A percentile compares a stretch with the other conserved stretches of the same genome.
Conservation (phyloP, 1,140 invertebrate genomes). For the Lepidostoma basale region DNA sequence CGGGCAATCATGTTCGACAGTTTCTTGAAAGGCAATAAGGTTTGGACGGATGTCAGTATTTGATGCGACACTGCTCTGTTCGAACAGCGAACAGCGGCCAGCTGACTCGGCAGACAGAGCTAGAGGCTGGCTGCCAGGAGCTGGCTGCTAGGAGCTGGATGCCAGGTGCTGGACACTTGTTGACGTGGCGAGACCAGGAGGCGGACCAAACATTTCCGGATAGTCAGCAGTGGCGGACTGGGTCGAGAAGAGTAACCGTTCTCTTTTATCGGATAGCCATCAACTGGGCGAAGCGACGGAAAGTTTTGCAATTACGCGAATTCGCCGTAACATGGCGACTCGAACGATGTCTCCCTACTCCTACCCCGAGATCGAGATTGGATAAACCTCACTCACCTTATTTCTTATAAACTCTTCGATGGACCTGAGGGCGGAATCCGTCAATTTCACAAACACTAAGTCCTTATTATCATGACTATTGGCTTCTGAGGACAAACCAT, state of each 20-base stretch:
- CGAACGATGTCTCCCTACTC: slow-evolving; percentile 19
- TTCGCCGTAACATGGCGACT: slow-evolving; percentile 39
- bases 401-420: slow-evolving; percentile 88
- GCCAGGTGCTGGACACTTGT: slow-evolving; percentile 23
- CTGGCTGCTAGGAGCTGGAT: background rate
- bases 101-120: background rate
- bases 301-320: slow-evolving; percentile 27
- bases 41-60: too few relatives aligned
- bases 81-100: too few relatives aligned
- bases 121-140: background rate
- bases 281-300: slow-evolving; percentile 16
- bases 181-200: slow-evolving; percentile 34
- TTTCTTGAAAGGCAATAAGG: too few relatives aligned
- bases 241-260: slow-evolving; percentile 6
- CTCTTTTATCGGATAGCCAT: slow-evolving; percentile 20
- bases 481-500: slow-evolving; percentile 90
- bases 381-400: slow-evolving; percentile 71
- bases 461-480: slow-evolving; percentile 86
- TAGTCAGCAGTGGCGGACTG: too few relatives aligned
- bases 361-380: background rate
- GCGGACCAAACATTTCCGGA: too few relatives aligned
- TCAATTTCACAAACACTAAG: slow-evolving; percentile 92
- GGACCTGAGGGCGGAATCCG: slow-evolving; percentile 88
- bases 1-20: too few relatives aligned
- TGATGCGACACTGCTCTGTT: too few relatives aligned